Conservation (phyloP, 2,888 invertebrate genomes). For the Thysanoteuthis rhombus region DNA sequence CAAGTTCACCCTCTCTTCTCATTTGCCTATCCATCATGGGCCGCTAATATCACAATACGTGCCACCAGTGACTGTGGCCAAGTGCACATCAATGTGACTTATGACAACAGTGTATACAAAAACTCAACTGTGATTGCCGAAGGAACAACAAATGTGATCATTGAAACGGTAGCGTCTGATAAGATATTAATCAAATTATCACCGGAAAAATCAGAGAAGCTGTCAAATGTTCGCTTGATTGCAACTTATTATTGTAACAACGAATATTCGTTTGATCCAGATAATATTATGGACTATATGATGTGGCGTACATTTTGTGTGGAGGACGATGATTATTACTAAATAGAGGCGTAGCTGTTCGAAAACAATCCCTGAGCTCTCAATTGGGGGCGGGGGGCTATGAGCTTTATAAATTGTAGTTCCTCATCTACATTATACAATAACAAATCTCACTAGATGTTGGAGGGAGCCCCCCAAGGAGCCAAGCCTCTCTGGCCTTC, state of each 20-base stretch:
- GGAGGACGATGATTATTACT: too few relatives aligned
- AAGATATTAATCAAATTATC: neutral
- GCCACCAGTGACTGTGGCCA: neutral
- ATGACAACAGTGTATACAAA: neutral
- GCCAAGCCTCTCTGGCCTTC: too few relatives aligned
- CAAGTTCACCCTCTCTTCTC: slow-evolving; percentile 41
- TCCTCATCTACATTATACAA: too few relatives aligned
- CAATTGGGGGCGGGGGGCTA: too few relatives aligned
- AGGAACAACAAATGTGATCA: neutral
- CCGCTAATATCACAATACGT: slow-evolving; percentile 25
- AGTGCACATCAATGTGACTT: neutral
- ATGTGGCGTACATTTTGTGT: too few relatives aligned
- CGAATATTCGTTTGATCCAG: neutral
- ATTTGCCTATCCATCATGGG: slow-evolving; percentile 41
- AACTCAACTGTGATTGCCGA: neutral
- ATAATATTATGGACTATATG: neutral
- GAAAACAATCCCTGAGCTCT: neutral
- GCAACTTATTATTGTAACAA: neutral
- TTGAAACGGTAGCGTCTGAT: neutral
- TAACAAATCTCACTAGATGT: too few relatives aligned
- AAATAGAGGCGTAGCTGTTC: too few relatives aligned
- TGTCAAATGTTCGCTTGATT: neutral
- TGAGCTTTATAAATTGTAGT: too few relatives aligned
- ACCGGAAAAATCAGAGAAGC: neutral
- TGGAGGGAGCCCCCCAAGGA: too few relatives aligned